Base-by-base conservation (phyloP, 2,797 vertebrate genomes). In the Melanogrammus aeglefinus region DNA sequence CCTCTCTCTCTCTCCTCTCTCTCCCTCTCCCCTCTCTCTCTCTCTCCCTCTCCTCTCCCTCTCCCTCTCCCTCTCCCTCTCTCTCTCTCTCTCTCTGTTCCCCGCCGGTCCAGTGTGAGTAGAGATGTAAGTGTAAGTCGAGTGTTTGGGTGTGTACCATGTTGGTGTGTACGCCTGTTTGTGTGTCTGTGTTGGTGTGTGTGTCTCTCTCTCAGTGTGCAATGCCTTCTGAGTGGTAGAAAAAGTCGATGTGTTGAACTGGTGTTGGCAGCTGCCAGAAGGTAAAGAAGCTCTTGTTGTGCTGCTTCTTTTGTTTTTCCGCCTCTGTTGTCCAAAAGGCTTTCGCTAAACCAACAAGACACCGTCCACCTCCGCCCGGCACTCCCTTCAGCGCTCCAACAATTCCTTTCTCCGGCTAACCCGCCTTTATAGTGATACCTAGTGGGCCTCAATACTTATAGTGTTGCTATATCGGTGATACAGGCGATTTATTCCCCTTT, bases 221-320 rank as follows among this genome's bases (percentile, higher is more conserved):
- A n/a, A 78, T n/a, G 75, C 73, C 14, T 21, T 76, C 14, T 16
- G 73, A 73, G 80, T 41, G 79, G 29, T 77, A 21, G 75, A 21
- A 29, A 41, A 84, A 88, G 79, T 85, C 84, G 92, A 92, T 87
- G 89, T 89, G 89, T 95, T 93, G 94, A 92, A 91, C 89, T 94
- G 79, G 74, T 84, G 82, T 73, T 90, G 86, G 79, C 89, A 88
- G 83, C 87, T 90, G 86, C 91, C 80, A 88, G 90, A 91, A 87
- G 86, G 80, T 78, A 81, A 85, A 81, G 86, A 87, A 88, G 88
- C 86, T 86, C 81, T 79, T 81, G 90, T 90, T 87, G 77, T 82
- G 77, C 35, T 36, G 35, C n/a, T n/a, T 69, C 75, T 79, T 88
- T 82, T 85, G 83, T 86, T 76, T 86, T 83, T 79, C 77, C 81